Conservation (phyloP, 2,113 vertebrate species). For the Pseudorasbora parva region DNA sequence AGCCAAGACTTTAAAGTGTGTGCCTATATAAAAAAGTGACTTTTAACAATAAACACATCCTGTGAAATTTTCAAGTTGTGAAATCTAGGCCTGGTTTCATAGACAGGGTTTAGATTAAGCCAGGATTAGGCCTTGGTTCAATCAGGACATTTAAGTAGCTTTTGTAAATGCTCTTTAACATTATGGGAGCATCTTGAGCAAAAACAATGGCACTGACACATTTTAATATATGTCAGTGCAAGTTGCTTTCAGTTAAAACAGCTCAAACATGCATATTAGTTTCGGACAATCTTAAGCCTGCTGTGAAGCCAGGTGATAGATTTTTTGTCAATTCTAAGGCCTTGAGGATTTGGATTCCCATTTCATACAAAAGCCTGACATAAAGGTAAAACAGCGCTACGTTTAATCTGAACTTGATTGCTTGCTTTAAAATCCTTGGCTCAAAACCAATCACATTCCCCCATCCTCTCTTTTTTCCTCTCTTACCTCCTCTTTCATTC, state of each 20-base stretch:
- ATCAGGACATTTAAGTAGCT: too few species aligned
- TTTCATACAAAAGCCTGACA: not conserved
- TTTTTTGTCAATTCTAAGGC: not conserved
- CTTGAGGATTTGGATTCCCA: slow-evolving; percentile 10
- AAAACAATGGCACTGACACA: too few species aligned
- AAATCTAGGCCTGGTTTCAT: not conserved
- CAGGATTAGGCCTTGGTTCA: too few species aligned
- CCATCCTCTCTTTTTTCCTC: not conserved
- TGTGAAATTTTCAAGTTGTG: not conserved
- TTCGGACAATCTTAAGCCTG: too few species aligned
- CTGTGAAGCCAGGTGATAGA: too few species aligned
- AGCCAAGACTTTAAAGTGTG: not conserved
- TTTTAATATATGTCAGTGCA: too few species aligned
- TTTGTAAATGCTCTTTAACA: too few species aligned
- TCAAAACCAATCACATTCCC: slow-evolving; percentile 23
- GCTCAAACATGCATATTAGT: too few species aligned
- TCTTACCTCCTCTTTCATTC: slow-evolving; percentile 28
- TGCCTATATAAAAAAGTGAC: not conserved
- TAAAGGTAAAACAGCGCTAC: not conserved
- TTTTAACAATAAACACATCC: not conserved
- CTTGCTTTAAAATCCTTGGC: slow-evolving; percentile 14
- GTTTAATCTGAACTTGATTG: slow-evolving; percentile 28
- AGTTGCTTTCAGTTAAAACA: too few species aligned
- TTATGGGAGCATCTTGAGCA: too few species aligned
- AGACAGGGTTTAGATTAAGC: too few species aligned